Evolutionary conservation across 2,888 invertebrate genomes (phyloP), one percentile per base, ranked within the genome.

Genomic region (Scaptomyza cyrtandrae): DNA sequence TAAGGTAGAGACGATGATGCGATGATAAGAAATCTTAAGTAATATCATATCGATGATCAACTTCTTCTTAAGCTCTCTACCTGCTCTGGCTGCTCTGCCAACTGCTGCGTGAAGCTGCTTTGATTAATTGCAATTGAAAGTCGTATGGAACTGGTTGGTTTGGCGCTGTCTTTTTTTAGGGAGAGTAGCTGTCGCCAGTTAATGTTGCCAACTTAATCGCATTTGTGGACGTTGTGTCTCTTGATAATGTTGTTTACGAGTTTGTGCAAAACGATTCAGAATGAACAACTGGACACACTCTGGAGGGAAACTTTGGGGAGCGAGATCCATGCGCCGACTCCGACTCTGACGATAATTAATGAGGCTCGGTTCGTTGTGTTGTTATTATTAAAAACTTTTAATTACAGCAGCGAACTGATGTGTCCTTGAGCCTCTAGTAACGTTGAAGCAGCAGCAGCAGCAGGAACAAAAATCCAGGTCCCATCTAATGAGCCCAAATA

Each of bases 121-220:
- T 85, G 85, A 85, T 85, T 88, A 85, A 85, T 85, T 88, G 75
- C 71, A 49, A 59, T 29, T 52, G 57, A 53, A 58, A 58, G 71
- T 58, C 44, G 37, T 6, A 31, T 50, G 39, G 35, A 75, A 71
- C 74, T 44, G 72, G 67, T 75, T 76, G 57, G 41, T 1, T 2
- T 33, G 53, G n/a, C 10, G n/a, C 19, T 24, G 52, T 48, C 35
- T 48, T 29, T 29, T 57, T 60, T 39, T 39, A n/a, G 39, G 57
- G 45, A 35, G 6, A 49, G 49, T 35, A 62, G 77, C 86, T 79
- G 87, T 87, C 85, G 76, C 78, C 87, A 68, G 75, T 87, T 85
- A 77, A 85, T 85, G 86, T 83, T 83, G 76, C 83, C 80, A 83
- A 78, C 83, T 85, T 88, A 88, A 85, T 88, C 88, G 86, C 83